phyloP scores from a whole-genome alignment of 2,888 invertebrate species.

The Catocala fraxini region DNA sequence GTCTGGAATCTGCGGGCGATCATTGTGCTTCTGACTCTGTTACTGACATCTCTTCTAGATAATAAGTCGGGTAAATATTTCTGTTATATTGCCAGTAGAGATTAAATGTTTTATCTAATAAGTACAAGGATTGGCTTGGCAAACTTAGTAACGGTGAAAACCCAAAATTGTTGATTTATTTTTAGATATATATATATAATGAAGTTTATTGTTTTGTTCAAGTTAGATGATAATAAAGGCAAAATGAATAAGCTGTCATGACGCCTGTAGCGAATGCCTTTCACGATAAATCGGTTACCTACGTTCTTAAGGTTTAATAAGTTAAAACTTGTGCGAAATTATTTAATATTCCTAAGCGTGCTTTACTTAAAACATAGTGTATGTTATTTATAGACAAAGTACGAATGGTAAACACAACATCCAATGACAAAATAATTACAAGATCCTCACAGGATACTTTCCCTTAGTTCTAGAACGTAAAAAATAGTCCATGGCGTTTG shows the following conservation, averaged over 20 bases:
- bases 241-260: constrained; percentile 9
- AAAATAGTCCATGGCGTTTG: no score
- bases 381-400: no score
- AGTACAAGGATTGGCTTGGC: no score
- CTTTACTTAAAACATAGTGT: no score
- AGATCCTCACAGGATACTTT: no score
- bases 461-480: no score
- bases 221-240: constrained; percentile 4
- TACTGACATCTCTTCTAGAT: constrained; percentile 36
- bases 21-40: constrained; percentile 32
- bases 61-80: constrained; percentile 26
- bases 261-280: constrained; percentile 27
- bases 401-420: no score
- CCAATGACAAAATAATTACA: no score
- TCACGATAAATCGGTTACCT: constrained; percentile 40
- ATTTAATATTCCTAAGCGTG: constrained; percentile 31
- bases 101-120: not conserved
- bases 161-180: no score
- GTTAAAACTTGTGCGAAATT: constrained; percentile 22
- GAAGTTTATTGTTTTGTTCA: not conserved
- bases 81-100: constrained; percentile 13
- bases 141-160: no score
- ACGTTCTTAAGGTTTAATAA: constrained; percentile 21
- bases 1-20: constrained; percentile 34
- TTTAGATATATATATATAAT: not conserved